Evolutionary conservation across 1,140 invertebrate genomes (phyloP).

Genomic region (Drosophila persimilis): DNA sequence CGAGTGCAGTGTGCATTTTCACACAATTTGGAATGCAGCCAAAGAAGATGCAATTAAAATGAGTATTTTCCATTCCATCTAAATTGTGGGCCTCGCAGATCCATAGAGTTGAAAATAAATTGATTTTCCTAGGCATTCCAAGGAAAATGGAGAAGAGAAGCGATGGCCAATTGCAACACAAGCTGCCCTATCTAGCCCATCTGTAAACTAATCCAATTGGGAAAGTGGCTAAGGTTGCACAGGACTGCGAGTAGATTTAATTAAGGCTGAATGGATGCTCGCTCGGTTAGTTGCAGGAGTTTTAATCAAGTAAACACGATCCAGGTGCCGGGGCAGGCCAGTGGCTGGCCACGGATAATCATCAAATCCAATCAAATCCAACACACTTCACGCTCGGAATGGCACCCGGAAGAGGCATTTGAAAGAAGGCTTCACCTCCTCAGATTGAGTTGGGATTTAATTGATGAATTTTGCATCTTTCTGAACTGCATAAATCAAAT

Average conservation of each 20-base stretch:
- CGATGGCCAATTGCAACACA: slow-evolving; percentile 18
- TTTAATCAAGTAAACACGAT: slow-evolving; percentile 48
- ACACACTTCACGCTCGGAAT: slow-evolving; percentile 22
- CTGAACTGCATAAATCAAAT: slow-evolving; percentile 63
- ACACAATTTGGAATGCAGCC: slow-evolving; percentile 29
- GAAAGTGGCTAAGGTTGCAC: slow-evolving; percentile 14
- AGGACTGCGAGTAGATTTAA: slow-evolving; percentile 20
- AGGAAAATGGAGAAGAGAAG: slow-evolving; percentile 18
- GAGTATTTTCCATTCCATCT: neutral
- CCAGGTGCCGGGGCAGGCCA: neutral
- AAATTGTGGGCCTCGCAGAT: slow-evolving; percentile 19
- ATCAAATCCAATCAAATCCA: slow-evolving; percentile 29
- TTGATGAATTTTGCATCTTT: slow-evolving; percentile 69
- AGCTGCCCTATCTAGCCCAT: neutral
- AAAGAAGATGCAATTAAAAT: neutral
- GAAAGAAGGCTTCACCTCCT: neutral
- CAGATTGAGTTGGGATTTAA: slow-evolving; percentile 29
- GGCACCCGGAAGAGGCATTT: slow-evolving; percentile 51
- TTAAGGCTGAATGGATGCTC: slow-evolving; percentile 9
- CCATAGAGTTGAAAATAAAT: slow-evolving; percentile 19
- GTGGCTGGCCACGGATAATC: slow-evolving; percentile 3
- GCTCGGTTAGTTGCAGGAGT: slow-evolving; percentile 23
- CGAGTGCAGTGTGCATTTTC: slow-evolving; percentile 3
- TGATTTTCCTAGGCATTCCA: slow-evolving; percentile 23
- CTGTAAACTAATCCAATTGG: slow-evolving; percentile 10